These are phyloP conservation scores for Acanthisitta chloris DNA, from an alignment of 2,113 vertebrate species.

Conservation along the genomic window DNA sequence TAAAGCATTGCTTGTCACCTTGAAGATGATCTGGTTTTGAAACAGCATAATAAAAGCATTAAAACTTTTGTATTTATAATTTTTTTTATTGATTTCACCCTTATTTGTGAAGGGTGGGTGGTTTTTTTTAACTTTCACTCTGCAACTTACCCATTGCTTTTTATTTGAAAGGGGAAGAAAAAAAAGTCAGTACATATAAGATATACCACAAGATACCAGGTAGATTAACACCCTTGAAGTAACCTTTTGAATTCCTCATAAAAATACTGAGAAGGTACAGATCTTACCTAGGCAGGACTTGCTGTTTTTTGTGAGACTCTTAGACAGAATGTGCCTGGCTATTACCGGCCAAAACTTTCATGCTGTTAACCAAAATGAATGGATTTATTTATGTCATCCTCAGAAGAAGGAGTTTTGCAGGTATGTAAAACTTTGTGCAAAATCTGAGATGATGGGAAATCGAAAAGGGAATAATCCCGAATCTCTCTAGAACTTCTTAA, in stretches of 20 bases:
- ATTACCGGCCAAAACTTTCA: neutral
- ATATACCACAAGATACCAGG: neutral
- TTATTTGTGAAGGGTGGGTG: neutral
- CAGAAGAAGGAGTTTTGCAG: constrained; percentile 50
- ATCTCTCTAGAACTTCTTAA: neutral
- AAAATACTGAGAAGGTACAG: neutral
- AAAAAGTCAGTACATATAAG: neutral
- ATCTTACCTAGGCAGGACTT: neutral
- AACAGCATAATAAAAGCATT: neutral
- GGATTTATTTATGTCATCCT: constrained; percentile 11
- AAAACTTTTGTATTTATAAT: neutral
- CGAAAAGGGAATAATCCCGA: neutral
- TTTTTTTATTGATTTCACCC: neutral
- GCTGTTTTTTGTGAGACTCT: neutral
- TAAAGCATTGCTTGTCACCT: neutral
- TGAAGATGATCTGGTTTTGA: neutral
- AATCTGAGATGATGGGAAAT: neutral
- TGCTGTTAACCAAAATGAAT: constrained; percentile 4
- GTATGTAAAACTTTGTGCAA: constrained; percentile 43
- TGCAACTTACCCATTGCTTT: neutral
- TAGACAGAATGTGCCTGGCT: neutral
- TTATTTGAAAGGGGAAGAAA: neutral
- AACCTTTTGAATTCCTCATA: neutral
- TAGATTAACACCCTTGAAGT: neutral
- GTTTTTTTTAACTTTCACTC: neutral